These are phyloP conservation scores for Pseudorasbora parva DNA, from an alignment of 2,113 vertebrate species.

Conservation along the genomic window DNA sequence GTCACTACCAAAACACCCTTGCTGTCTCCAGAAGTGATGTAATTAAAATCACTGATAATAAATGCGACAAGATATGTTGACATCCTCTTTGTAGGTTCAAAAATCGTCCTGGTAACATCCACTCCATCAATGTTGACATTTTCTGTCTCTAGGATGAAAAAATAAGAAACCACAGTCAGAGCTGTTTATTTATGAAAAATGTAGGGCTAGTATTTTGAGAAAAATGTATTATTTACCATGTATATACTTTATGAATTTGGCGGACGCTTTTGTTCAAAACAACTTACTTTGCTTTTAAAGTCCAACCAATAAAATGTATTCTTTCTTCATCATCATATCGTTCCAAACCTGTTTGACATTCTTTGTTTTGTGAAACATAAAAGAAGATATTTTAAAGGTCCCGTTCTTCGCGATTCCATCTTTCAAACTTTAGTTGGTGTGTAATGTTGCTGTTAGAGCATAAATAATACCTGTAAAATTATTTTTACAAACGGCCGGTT, in stretches of 20 bases:
- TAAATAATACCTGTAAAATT: too few species aligned
- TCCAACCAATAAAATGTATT: too few species aligned
- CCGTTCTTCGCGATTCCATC: too few species aligned
- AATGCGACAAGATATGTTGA: constrained; percentile 85
- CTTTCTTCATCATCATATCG: background rate
- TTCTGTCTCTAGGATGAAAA: constrained; percentile 35
- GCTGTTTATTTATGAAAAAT: background rate
- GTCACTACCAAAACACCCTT: constrained; percentile 67
- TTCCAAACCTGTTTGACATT: background rate
- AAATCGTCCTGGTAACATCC: constrained; percentile 51
- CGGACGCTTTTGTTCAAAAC: background rate
- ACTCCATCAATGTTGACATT: fast-evolving
- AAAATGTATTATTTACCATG: background rate
- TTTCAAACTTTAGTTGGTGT: too few species aligned
- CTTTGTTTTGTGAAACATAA: background rate
- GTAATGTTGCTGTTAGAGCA: too few species aligned
- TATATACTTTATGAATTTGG: background rate
- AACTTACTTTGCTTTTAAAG: background rate
- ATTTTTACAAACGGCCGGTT: too few species aligned
- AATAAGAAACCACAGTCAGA: background rate
- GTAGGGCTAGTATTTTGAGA: background rate
- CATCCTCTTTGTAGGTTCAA: constrained; percentile 75
- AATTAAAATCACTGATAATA: constrained; percentile 79
- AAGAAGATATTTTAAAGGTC: background rate
- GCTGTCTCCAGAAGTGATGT: fast-evolving